Base-by-base conservation (phyloP, 1,140 invertebrate genomes). In the Brachionus manjavacas region DNA sequence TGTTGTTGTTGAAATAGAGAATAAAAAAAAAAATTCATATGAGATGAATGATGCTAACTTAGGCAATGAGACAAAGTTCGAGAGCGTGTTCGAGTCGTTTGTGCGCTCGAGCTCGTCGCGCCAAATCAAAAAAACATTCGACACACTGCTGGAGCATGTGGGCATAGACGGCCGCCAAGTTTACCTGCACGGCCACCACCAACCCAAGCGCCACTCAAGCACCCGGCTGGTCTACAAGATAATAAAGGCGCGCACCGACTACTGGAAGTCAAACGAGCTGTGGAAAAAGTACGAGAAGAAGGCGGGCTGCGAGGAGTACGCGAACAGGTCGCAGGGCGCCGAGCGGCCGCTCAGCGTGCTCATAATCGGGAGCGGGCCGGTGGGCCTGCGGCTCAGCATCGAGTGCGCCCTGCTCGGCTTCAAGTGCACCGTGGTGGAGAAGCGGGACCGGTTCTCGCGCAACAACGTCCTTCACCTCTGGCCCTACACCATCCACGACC, bases 401-500 rank as follows among this genome's bases (percentile, higher is more conserved):
- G 97, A 99, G 89, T 95, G 94, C 55, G 96, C 98, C 87, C 90
- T 99, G 23, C 91, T 99, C 11, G 97, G 97, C 28, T 95, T 95
- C 85, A 96, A 97, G 80, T 87, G 86, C 35, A 88, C 89, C 4
- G 64, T 90, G 1, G 86, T 90, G 28, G 90, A 90, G 85, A 90
- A 90, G 85, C 83, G 90, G 46, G 89, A 89, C 80, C 84, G 88
- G 35, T 94, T 97, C 89, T 95, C 95, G 9, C 86, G 97, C 16
- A 98, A 99, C 90, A 99, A 99, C 90, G 97, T 99, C 8, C 92
- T 99, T 52, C 97, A 99, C 90, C 90, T 99, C 46, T 99, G 97
- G 97, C 96, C 97, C 28, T 99, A 96, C 89, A 95, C 99, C 25
- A 99, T 99, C 83, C 94, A 96, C 86, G 97, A 99, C 91, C 91